Evolutionary conservation across 92 coral and sea anemone species (phyloP), one percentile per base, ranked within the genome.

Genomic region (Porites evermanni): DNA sequence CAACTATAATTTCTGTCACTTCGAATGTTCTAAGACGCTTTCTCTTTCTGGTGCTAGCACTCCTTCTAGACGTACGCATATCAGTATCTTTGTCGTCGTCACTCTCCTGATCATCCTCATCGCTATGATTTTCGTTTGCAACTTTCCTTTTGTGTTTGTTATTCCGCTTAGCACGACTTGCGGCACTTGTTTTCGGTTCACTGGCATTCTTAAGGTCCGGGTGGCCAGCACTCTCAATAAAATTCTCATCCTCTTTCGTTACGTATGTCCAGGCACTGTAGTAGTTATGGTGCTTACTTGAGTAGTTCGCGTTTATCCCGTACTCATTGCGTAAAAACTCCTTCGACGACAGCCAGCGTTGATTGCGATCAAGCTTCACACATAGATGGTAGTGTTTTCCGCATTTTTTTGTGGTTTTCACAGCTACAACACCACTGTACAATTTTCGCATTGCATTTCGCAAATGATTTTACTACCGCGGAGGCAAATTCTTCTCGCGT

Each of bases 221-320:
- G 51, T 91, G 90, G n/a, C 85, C 86, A 7, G 74, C 84, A 23
- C 94, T 91, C 68, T 91, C 74, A 2, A n/a, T 67, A 67, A 23
- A 88, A 21, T 65, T 20, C 8, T 6, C 53, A 67, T 92, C 90
- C 20, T 58, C 58, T 80, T 92, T 88, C 0, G 88, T 88, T 2
- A 87, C 87, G 64, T 88, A 92, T 11, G 78, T 72, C 92, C 92
- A 88, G 2, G 92, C 90, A 47, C 95, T 82, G 73, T 88, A 92
- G 47, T 89, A 92, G 17, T 91, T 88, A 80, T 84, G 94, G 24
- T 85, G 95, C 0, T 44, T 12, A 44, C 52, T 72, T 12, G 91
- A 89, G 69, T 70, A 92, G 61, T 89, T 73, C 2, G 66, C 93
- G 6, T 53, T 16, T 9, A 85, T 80, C 18, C 90, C 88, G 44